Conservation (phyloP, 2,888 invertebrate species). For the Drosophila silvestris region DNA sequence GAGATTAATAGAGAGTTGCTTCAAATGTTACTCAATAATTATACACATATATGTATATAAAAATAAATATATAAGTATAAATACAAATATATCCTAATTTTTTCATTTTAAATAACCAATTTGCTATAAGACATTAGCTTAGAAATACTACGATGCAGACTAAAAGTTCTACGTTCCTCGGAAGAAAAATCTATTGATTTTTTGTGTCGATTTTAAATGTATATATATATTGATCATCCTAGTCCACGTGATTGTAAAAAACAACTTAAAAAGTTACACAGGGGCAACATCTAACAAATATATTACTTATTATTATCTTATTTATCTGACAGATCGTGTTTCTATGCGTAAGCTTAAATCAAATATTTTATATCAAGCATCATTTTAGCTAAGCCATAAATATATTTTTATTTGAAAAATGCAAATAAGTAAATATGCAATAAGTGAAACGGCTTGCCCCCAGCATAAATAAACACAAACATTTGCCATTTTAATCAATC, state of each 20-base stretch:
- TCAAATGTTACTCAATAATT: not conserved
- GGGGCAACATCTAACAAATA: not conserved
- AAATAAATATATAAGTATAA: not conserved
- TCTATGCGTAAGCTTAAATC: not conserved
- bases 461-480: conserved; percentile 36
- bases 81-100: not conserved
- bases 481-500: conserved; percentile 54
- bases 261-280: not conserved
- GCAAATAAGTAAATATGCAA: conserved; percentile 39
- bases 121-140: not conserved
- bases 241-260: not conserved
- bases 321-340: not conserved
- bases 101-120: not conserved
- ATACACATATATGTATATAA: not conserved
- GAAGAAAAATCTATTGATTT: not conserved
- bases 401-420: not conserved
- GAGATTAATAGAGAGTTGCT: not conserved
- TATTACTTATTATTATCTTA: not conserved
- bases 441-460: conserved; percentile 22
- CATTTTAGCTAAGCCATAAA: not conserved
- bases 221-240: no score
- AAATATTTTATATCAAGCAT: conserved; percentile 3
- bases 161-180: not conserved
- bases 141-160: not conserved
- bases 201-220: no score